A percentile compares a stretch with the other conserved stretches of the same genome.
Evolutionary conservation across 2,888 invertebrate species (phyloP).

Genomic region (Stomorhina lunata): DNA sequence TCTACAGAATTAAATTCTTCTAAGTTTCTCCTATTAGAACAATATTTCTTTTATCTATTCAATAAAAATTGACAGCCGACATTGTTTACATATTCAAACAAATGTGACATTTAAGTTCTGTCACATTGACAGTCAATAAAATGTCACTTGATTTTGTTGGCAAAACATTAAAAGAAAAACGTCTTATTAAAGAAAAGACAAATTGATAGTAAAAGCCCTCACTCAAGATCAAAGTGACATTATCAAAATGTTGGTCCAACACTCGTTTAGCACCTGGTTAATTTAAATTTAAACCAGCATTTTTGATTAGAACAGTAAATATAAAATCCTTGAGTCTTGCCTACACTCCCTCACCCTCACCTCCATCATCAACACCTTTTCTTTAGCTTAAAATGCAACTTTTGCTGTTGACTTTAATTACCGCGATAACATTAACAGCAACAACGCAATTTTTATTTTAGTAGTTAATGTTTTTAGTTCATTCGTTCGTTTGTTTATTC

Average conservation of each 20-base stretch:
- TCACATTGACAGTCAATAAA: not conserved
- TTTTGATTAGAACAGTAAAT: not conserved
- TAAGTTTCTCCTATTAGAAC: too few relatives aligned
- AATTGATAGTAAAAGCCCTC: too few relatives aligned
- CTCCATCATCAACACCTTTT: not conserved
- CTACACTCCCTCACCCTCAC: not conserved
- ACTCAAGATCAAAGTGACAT: too few relatives aligned
- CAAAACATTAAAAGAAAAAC: not conserved
- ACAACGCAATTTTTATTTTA: not conserved
- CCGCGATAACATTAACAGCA: conserved; percentile 3
- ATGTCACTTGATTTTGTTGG: not conserved
- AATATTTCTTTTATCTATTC: too few relatives aligned
- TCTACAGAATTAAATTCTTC: too few relatives aligned
- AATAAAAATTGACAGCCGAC: too few relatives aligned
- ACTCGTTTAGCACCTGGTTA: not conserved
- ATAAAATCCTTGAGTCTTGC: not conserved
- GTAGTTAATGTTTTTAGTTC: not conserved
- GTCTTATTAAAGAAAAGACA: too few relatives aligned
- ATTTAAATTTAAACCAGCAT: not conserved
- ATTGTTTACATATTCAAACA: not conserved
- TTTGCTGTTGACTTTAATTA: conserved; percentile 26
- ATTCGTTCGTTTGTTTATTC: not conserved
- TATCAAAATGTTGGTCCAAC: too few relatives aligned
- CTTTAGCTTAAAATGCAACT: too few relatives aligned
- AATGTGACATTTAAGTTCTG: not conserved